phyloP scores from a whole-genome alignment of 1,140 invertebrate species.

The Camponotus vicinus region DNA sequence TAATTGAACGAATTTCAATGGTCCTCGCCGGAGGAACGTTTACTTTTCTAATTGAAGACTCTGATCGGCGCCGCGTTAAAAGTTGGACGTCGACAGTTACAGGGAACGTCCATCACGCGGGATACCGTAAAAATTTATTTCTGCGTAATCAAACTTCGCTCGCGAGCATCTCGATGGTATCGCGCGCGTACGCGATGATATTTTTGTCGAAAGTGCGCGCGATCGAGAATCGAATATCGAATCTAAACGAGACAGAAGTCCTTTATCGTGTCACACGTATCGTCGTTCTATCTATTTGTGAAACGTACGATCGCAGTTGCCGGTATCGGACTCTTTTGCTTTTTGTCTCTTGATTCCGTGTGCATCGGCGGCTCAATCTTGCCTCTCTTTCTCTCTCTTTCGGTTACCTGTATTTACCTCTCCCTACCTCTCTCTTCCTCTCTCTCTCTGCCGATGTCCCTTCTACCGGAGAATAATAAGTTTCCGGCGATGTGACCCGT shows the following conservation, averaged over 20 bases:
- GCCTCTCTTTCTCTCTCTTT: conserved; percentile 32
- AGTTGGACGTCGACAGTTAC: background rate
- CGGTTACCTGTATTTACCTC: conserved; percentile 61
- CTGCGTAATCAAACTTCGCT: conserved; percentile 17
- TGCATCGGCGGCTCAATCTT: conserved; percentile 19
- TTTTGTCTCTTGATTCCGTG: background rate
- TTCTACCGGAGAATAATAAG: conserved; percentile 79
- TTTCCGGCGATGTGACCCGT: conserved; percentile 82
- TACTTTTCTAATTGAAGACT: conserved; percentile 52
- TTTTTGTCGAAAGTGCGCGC: conserved; percentile 25
- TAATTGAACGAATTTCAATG: conserved; percentile 56
- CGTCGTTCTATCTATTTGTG: conserved; percentile 27
- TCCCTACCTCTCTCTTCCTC: conserved; percentile 61
- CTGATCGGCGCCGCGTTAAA: conserved; percentile 30
- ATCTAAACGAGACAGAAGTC: conserved; percentile 34
- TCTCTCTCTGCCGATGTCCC: conserved; percentile 39
- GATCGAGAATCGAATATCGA: conserved; percentile 37
- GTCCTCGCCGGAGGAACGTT: conserved; percentile 21
- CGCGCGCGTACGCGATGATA: background rate
- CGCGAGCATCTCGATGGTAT: background rate
- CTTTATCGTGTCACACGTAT: conserved; percentile 35
- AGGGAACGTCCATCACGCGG: conserved; percentile 29
- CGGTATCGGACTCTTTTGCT: conserved; percentile 13
- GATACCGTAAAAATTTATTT: conserved; percentile 37
- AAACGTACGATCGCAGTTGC: background rate